phyloP scores from a whole-genome alignment of 2,797 vertebrate genomes.

The Notolabrus celidotus region DNA sequence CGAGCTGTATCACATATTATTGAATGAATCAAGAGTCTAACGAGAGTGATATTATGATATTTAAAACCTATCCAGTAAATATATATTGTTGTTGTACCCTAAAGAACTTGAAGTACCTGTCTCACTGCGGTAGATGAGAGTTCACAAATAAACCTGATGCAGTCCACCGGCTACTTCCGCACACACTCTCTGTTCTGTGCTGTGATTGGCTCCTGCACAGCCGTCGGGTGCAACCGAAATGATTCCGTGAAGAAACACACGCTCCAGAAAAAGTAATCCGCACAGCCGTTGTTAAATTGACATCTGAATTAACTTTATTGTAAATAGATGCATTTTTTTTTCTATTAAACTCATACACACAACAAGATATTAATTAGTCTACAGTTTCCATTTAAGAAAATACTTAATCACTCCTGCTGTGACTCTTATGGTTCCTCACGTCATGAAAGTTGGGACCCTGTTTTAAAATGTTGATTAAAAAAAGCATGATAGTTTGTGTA shows the following conservation, averaged over 20 bases:
- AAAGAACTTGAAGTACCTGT: background rate
- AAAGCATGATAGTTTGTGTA: too few species aligned
- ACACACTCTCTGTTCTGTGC: background rate
- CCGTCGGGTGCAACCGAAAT: slow-evolving; percentile 16
- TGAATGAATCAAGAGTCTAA: background rate
- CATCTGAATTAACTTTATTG: too few species aligned
- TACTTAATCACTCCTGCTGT: too few species aligned
- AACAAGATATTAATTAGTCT: too few species aligned
- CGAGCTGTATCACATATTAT: background rate
- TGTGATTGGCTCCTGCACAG: background rate
- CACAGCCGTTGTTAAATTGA: too few species aligned
- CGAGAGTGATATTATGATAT: background rate
- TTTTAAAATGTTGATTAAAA: too few species aligned
- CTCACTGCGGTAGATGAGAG: background rate
- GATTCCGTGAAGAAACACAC: slow-evolving; percentile 35
- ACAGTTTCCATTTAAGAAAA: too few species aligned
- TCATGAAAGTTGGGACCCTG: too few species aligned
- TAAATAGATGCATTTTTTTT: too few species aligned
- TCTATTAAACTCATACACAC: too few species aligned
- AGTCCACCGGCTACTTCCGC: background rate
- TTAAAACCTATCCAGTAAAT: background rate
- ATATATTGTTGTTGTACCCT: background rate
- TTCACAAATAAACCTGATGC: background rate
- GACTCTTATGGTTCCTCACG: too few species aligned
- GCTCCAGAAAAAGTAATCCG: background rate